These are phyloP conservation scores for Celastrina argiolus DNA, from an alignment of 2,888 invertebrate species.

Conservation along the genomic window DNA sequence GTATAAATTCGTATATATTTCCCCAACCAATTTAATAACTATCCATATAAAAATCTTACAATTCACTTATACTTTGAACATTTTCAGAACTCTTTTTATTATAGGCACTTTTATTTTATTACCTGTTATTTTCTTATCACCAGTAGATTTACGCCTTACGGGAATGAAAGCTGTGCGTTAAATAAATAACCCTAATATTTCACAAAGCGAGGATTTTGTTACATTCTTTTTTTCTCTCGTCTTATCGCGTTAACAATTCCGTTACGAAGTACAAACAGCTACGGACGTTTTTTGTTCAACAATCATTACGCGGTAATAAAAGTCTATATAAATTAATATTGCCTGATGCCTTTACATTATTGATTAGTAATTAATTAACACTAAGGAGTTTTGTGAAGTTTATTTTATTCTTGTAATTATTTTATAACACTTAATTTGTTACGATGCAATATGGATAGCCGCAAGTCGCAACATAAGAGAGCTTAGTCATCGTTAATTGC, in stretches of 20 bases:
- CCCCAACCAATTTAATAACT: too few relatives aligned
- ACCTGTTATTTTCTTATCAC: constrained; percentile 1
- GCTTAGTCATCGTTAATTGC: too few relatives aligned
- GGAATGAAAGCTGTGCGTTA: constrained; percentile 29
- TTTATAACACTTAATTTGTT: too few relatives aligned
- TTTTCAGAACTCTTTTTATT: constrained; percentile 23
- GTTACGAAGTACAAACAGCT: neutral
- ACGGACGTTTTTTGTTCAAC: neutral
- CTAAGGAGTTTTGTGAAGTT: too few relatives aligned
- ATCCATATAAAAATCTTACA: neutral
- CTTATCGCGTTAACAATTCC: neutral
- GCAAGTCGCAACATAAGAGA: too few relatives aligned
- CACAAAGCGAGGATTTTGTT: neutral
- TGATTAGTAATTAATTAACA: too few relatives aligned
- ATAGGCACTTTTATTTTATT: neutral
- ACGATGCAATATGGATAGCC: too few relatives aligned
- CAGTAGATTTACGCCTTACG: constrained; percentile 30
- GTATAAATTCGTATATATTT: too few relatives aligned
- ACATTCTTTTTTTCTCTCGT: neutral
- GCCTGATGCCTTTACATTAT: neutral
- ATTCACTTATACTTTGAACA: neutral
- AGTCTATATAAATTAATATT: neutral
- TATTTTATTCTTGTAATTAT: too few relatives aligned
- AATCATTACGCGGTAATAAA: neutral
- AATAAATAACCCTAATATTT: constrained; percentile 6